These are phyloP conservation scores for Pollimyrus isidori DNA, from an alignment of 2,113 vertebrate species.

Conservation along the genomic window DNA sequence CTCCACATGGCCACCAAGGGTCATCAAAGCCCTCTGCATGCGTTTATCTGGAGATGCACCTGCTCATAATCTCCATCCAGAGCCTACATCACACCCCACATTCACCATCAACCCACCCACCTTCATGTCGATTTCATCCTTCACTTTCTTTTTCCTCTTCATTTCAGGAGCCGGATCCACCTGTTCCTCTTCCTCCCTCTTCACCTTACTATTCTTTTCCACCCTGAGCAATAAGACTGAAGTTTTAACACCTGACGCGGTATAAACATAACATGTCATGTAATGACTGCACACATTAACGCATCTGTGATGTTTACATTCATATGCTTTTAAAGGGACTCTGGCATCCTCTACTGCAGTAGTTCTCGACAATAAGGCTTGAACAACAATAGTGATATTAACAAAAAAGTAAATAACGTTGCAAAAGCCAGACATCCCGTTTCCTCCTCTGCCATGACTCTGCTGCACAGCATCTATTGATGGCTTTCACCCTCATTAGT, in stretches of 20 bases:
- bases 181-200: conserved; percentile 39
- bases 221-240: conserved; percentile 27
- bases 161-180: conserved; percentile 36
- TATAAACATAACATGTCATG: neutral
- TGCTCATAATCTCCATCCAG: neutral
- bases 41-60: neutral
- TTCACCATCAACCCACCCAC: neutral
- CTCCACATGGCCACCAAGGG: neutral
- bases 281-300: neutral
- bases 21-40: neutral
- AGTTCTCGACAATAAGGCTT: neutral
- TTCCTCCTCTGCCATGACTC: neutral
- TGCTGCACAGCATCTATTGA: neutral
- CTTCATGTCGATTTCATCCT: neutral
- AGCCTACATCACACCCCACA: neutral
- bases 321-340: neutral
- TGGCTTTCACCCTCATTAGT: neutral
- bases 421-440: neutral
- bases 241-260: neutral
- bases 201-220: conserved; percentile 43
- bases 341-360: neutral
- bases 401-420: neutral
- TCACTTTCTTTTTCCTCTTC: conserved; percentile 21
- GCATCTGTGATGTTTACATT: neutral
- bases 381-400: neutral